Base-by-base conservation (phyloP, 1,140 invertebrate genomes). In the Papilio aristodemus region DNA sequence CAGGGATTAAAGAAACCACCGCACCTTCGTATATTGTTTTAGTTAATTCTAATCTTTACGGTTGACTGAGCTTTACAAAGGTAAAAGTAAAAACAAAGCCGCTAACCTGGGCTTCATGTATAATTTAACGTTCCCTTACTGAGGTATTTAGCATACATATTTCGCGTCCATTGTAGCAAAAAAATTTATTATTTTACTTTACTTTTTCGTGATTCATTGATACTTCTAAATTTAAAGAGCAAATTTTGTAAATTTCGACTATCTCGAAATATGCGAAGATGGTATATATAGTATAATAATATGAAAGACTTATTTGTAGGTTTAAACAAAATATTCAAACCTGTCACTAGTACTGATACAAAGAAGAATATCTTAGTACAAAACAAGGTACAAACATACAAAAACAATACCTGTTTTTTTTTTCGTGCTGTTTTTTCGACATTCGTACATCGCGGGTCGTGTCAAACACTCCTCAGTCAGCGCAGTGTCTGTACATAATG, bases 1-100 rank as follows among this genome's bases (percentile, higher is more conserved):
- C 0, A 38, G 59, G 59, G 59, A 62, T 62, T 62, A 62, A 62
- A 62, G 59, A 62, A 62, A 62, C 58, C 36, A 36, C n/a, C 57
- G 32, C 32, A 58, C 25, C 25, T 27, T 14, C 32, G 57, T 62
- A 62, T 62, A 62, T 62, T 62, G 59, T 62, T 38, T 62, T 62
- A 62, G 59, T 62, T 62, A 62, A 38, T 62, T 38, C 32, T 62
- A 62, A 62, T 62, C 59, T 62, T 38, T 37, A 39, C 59, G 14
- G 14, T 62, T 38, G 32, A 14, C 36, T 62, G 27, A 62, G 38
- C 57, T 27, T 32, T 13, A 32, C 57, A 58, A 58, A 58, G 57
- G 57, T 58, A 58, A 36, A 57, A 58, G 27, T 58, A 54, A 22
- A 54, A 54, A 58, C 57, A 58, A 58, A 32, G 57, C 25, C 57